Conservation (phyloP, 2,113 vertebrate species). For the Salvator merianae region DNA sequence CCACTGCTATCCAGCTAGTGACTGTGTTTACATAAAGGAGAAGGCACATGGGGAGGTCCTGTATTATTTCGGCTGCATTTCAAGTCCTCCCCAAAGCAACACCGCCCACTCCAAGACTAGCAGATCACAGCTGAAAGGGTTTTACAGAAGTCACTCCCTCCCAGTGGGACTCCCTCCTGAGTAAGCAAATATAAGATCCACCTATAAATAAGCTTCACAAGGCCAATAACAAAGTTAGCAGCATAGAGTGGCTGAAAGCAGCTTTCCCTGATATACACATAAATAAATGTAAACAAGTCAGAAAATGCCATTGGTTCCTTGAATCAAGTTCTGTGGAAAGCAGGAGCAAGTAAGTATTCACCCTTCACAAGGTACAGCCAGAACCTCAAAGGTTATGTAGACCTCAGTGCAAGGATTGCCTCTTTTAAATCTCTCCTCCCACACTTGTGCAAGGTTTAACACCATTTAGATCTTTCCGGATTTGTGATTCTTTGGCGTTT, state of each 20-base stretch:
- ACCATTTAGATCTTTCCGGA: too few species aligned
- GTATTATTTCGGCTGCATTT: slow-evolving; percentile 51
- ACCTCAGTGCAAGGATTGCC: background rate
- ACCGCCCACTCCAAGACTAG: background rate
- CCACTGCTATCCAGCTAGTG: slow-evolving; percentile 41
- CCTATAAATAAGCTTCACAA: background rate
- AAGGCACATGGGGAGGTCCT: slow-evolving; percentile 41
- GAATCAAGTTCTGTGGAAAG: slow-evolving; percentile 1
- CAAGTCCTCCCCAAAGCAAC: background rate
- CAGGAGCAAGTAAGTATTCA: background rate
- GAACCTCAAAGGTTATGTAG: too few species aligned
- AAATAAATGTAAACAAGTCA: slow-evolving; percentile 45
- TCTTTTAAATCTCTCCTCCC: background rate
- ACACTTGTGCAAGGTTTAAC: background rate
- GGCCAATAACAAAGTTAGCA: slow-evolving; percentile 49
- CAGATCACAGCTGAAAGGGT: background rate
- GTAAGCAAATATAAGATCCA: background rate
- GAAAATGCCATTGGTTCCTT: background rate
- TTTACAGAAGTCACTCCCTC: background rate
- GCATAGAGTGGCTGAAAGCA: slow-evolving; percentile 20
- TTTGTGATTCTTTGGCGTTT: background rate
- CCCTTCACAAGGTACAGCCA: background rate
- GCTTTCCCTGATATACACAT: slow-evolving; percentile 50
- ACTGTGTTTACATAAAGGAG: slow-evolving; percentile 62
- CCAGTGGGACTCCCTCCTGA: background rate